Evolutionary conservation across 2,113 vertebrate species (phyloP).

Genomic region (Protobothrops flavoviridis): DNA sequence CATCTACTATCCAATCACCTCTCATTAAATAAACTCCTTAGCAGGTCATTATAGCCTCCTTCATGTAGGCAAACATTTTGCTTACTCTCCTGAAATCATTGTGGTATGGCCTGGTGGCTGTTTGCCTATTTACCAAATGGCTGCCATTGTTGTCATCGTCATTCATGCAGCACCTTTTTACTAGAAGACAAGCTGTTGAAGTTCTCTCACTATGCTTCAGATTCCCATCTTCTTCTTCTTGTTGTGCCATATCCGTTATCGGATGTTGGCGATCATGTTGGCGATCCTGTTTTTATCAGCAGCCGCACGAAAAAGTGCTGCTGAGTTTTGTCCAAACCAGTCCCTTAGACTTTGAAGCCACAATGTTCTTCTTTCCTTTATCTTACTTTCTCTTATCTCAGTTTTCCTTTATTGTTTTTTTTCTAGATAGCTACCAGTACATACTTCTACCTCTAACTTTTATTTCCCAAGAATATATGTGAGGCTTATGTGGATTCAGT

Average conservation of each 20-base stretch:
- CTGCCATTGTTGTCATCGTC: background rate
- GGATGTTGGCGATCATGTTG: too few relatives aligned
- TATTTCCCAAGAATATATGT: background rate
- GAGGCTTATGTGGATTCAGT: background rate
- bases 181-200: background rate
- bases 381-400: background rate
- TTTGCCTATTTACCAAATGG: background rate
- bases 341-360: too few relatives aligned
- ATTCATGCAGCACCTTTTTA: background rate
- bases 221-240: background rate
- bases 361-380: too few relatives aligned
- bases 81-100: background rate
- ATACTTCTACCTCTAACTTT: background rate
- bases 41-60: background rate
- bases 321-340: too few relatives aligned
- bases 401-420: background rate
- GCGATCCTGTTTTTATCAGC: too few relatives aligned
- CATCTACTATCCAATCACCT: background rate
- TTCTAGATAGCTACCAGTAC: background rate
- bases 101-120: background rate
- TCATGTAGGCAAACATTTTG: background rate
- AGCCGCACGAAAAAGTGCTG: too few relatives aligned
- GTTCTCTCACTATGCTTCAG: background rate
- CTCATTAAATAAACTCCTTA: background rate
- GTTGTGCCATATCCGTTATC: too few relatives aligned